phyloP scores from a whole-genome alignment of 2,113 vertebrate species.

The Lipophrys pholis region DNA sequence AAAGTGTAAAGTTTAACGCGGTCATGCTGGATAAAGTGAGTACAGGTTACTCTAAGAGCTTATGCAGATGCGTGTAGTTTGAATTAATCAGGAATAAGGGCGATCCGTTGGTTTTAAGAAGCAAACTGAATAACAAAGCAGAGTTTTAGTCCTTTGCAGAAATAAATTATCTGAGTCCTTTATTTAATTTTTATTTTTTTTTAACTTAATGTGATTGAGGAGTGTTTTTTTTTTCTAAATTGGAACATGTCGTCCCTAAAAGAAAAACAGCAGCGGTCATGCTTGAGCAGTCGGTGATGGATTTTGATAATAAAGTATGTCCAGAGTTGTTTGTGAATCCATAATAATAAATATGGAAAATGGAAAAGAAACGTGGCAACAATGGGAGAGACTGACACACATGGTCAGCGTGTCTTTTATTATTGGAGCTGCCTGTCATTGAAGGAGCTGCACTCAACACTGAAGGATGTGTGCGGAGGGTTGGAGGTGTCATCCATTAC shows the following conservation, averaged over 20 bases:
- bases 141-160: neutral
- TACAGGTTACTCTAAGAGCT: neutral
- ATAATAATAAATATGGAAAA: slow-evolving; percentile 1
- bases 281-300: neutral
- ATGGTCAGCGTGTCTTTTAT: slow-evolving; percentile 20
- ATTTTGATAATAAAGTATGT: neutral
- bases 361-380: slow-evolving; percentile 6
- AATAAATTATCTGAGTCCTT: neutral
- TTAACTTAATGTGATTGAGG: neutral
- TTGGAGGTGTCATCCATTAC: slow-evolving; percentile 44
- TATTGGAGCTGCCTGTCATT: slow-evolving; percentile 28
- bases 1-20: neutral
- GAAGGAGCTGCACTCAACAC: slow-evolving; percentile 30
- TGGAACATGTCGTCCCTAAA: neutral
- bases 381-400: slow-evolving; percentile 4
- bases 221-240: slow-evolving; percentile 1
- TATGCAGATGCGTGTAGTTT: neutral
- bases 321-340: neutral
- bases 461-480: slow-evolving; percentile 34
- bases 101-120: neutral
- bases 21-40: neutral
- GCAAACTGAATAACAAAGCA: neutral
- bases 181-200: no score
- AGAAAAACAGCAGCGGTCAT: no score
- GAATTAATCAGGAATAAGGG: neutral